Evolutionary conservation across 2,113 vertebrate species (phyloP).

Genomic region (Parus major): DNA sequence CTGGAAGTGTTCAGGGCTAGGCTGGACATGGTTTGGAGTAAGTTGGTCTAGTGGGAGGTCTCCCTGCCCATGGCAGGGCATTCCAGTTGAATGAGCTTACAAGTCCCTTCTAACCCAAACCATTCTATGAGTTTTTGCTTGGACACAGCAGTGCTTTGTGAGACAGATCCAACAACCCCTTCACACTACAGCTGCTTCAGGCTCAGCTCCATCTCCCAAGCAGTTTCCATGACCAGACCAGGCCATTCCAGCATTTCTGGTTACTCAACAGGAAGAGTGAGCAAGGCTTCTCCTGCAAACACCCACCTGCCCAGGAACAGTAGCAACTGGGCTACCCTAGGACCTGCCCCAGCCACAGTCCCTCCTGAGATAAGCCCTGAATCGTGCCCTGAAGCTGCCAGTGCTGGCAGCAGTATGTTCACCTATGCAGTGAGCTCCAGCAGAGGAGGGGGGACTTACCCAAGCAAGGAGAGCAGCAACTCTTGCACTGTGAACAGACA

Average conservation of each 20-base stretch:
- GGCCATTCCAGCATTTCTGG: background rate
- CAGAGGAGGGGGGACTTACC: conserved; percentile 61
- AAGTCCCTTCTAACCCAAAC: background rate
- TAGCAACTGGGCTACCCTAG: background rate
- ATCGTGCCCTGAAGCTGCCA: fast-evolving
- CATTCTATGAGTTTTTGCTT: background rate
- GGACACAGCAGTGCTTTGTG: background rate
- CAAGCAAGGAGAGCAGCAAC: conserved; percentile 75
- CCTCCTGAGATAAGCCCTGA: too few relatives aligned
- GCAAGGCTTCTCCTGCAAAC: background rate
- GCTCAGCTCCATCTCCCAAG: background rate
- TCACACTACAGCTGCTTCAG: background rate
- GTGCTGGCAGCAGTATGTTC: background rate
- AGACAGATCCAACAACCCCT: background rate
- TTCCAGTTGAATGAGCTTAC: background rate
- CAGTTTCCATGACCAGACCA: background rate
- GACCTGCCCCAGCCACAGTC: background rate
- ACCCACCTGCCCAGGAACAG: background rate
- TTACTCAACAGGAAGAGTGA: background rate
- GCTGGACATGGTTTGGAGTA: background rate
- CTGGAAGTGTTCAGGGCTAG: background rate
- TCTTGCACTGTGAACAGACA: conserved; percentile 71
- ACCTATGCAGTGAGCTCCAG: background rate
- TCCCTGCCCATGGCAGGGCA: background rate
- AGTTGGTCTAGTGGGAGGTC: background rate